Evolutionary conservation across 2,888 invertebrate genomes (phyloP).

Genomic region (Phengaris arion): DNA sequence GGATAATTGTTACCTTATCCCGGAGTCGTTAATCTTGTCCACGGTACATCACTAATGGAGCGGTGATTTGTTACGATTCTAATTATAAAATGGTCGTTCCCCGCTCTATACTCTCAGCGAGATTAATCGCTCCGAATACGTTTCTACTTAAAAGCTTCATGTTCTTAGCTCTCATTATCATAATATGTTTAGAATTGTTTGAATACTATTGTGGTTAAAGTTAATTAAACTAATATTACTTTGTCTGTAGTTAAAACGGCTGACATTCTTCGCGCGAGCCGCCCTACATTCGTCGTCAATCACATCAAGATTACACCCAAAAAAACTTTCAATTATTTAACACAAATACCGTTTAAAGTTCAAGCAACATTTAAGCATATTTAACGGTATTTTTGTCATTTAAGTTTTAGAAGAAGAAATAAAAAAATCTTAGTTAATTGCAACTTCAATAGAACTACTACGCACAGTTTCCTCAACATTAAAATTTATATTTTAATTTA

Average conservation of each 20-base stretch:
- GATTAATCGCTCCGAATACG: conserved; percentile 35
- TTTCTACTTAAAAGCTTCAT: conserved; percentile 26
- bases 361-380: background rate
- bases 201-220: conserved; percentile 8
- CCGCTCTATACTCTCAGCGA: conserved; percentile 29
- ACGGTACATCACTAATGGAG: conserved; percentile 59
- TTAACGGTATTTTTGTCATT: background rate
- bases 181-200: conserved; percentile 24
- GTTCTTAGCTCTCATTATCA: conserved; percentile 27
- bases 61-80: conserved; percentile 60
- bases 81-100: conserved; percentile 47
- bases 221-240: conserved; percentile 14
- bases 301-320: background rate
- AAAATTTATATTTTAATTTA: too few relatives aligned
- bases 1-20: conserved; percentile 66
- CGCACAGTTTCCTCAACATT: too few relatives aligned
- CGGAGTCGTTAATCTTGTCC: conserved; percentile 61
- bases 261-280: conserved; percentile 6
- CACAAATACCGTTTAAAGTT: conserved; percentile 4
- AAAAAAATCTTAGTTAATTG: too few relatives aligned
- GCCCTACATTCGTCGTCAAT: background rate
- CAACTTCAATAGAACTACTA: too few relatives aligned
- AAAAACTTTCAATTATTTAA: conserved; percentile 14
- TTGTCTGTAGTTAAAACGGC: background rate
- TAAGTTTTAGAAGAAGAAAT: too few relatives aligned